Conservation (phyloP, 2,888 invertebrate genomes). For the Mythimna loreyi region DNA sequence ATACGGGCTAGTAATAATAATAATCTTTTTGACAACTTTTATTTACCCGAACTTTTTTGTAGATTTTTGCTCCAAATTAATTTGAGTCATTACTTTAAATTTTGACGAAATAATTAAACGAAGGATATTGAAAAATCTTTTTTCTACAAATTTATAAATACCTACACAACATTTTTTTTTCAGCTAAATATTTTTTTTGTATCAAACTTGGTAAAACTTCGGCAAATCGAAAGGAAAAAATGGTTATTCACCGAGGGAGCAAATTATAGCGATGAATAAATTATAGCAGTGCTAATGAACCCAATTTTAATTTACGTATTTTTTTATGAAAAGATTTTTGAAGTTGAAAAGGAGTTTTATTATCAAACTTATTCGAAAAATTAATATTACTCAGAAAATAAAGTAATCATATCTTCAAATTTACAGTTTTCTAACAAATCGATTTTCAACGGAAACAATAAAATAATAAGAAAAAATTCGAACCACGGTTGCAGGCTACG, state of each 20-base stretch:
- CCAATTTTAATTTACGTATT: slow-evolving; percentile 18
- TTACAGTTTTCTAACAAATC: background rate
- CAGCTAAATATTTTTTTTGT: slow-evolving; percentile 12
- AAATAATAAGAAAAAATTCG: background rate
- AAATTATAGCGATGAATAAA: slow-evolving; percentile 36
- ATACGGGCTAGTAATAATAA: too few species aligned
- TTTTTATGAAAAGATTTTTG: slow-evolving; percentile 14
- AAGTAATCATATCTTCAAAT: background rate
- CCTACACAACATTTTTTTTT: slow-evolving; percentile 1
- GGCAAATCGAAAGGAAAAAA: slow-evolving; percentile 19
- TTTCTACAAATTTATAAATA: too few species aligned
- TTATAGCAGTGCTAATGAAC: slow-evolving; percentile 22
- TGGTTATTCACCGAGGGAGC: background rate
- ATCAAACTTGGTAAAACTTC: slow-evolving; percentile 18
- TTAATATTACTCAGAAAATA: background rate
- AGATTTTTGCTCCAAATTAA: background rate
- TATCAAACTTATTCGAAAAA: background rate
- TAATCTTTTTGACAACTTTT: background rate
- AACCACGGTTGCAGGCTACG: background rate
- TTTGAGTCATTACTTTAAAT: slow-evolving; percentile 13
- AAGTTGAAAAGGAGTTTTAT: background rate
- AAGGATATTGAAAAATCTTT: slow-evolving; percentile 3
- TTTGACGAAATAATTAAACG: slow-evolving; percentile 3
- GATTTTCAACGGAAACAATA: too few species aligned
- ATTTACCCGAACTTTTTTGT: background rate